Evolutionary conservation across 2,888 invertebrate species (phyloP).

Genomic region (Euphydryas editha): DNA sequence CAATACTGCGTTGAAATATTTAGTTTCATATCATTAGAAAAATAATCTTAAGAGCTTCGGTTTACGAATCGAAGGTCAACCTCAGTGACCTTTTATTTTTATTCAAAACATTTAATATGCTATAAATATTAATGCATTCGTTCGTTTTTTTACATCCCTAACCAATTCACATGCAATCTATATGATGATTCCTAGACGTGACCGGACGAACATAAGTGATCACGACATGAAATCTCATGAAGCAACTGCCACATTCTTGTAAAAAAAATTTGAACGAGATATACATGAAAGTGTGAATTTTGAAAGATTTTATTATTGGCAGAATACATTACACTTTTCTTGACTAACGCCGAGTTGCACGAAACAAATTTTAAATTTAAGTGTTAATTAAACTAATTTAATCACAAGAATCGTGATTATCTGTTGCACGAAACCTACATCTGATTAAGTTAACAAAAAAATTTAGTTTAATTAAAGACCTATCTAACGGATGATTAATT

Average conservation of each 20-base stretch:
- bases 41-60: background rate
- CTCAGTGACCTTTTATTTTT: background rate
- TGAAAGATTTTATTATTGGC: no score
- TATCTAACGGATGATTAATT: no score
- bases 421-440: no score
- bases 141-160: background rate
- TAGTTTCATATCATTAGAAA: no score
- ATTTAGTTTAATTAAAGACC: no score
- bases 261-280: background rate
- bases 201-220: background rate
- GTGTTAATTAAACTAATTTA: no score
- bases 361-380: no score
- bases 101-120: background rate
- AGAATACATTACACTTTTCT: no score
- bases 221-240: background rate
- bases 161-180: constrained; percentile 1
- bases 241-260: background rate
- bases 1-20: no score
- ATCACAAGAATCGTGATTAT: no score
- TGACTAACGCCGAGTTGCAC: no score
- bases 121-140: background rate
- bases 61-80: background rate
- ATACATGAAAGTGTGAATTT: background rate
- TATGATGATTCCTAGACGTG: constrained; percentile 1
- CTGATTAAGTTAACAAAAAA: no score